Conservation (phyloP, 2,888 invertebrate species). For the Eilema griseolum region DNA sequence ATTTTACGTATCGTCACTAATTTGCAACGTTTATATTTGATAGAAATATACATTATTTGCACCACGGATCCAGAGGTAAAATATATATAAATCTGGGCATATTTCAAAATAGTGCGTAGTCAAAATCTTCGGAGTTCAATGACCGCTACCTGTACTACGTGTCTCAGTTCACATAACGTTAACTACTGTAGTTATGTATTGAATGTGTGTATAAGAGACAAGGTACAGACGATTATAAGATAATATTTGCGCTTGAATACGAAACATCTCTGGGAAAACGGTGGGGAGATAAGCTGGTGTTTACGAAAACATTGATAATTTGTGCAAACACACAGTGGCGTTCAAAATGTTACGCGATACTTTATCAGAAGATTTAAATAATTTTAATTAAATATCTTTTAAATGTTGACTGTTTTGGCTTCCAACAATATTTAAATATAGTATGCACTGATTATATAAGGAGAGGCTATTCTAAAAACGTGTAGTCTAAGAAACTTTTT, state of each 20-base stretch:
- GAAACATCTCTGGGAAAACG: background rate
- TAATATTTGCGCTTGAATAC: background rate
- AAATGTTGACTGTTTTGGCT: no score
- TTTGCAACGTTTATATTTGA: background rate
- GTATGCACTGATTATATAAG: background rate
- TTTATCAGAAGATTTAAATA: background rate
- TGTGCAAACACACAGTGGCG: background rate
- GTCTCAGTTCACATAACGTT: background rate
- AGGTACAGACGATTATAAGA: background rate
- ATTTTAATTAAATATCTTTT: background rate
- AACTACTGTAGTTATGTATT: slow-evolving; percentile 1
- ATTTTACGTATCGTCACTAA: background rate
- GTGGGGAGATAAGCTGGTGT: background rate
- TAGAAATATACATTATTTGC: background rate
- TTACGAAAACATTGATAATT: background rate
- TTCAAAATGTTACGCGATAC: background rate
- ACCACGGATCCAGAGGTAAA: background rate
- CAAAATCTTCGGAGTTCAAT: background rate
- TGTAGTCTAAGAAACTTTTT: background rate
- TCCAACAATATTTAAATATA: background rate
- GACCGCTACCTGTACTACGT: background rate
- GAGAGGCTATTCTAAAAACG: background rate
- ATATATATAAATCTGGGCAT: background rate
- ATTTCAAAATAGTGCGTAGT: background rate
- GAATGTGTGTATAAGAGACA: background rate